Percentiles rank a stretch among this genome's conserved stretches.
Conservation (phyloP, 2,797 vertebrate genomes). For the Danio aesculapii region DNA sequence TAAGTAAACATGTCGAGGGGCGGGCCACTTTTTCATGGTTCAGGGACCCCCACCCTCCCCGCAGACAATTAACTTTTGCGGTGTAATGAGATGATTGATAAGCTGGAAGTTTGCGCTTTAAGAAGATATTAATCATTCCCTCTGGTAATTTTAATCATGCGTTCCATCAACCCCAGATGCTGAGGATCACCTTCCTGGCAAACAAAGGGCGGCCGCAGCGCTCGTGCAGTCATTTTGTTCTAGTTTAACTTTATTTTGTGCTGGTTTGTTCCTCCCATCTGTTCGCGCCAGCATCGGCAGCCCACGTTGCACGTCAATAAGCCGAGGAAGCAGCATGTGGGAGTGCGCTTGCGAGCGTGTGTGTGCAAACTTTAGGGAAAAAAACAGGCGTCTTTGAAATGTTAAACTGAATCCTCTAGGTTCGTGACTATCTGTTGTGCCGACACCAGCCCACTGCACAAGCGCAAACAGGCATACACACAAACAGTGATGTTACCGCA, state of each 20-base stretch:
- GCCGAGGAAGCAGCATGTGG: conserved; percentile 81
- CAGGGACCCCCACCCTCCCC: conserved; percentile 94
- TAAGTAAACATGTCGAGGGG: conserved; percentile 99
- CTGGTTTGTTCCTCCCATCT: conserved; percentile 85
- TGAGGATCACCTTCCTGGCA: conserved; percentile 97
- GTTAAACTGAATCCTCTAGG: conserved; percentile 81
- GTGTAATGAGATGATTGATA: conserved; percentile 99
- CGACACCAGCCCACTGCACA: conserved; percentile 75
- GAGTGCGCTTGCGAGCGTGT: conserved; percentile 72
- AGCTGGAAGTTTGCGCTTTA: conserved; percentile 99
- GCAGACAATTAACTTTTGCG: conserved; percentile 96
- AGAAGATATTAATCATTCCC: conserved; percentile 99
- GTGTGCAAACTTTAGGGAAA: conserved; percentile 78
- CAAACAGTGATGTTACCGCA: conserved; percentile 72
- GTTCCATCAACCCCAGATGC: conserved; percentile 99
- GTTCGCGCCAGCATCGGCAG: conserved; percentile 81
- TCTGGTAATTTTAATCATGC: conserved; percentile 99
- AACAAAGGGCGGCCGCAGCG: conserved; percentile 95
- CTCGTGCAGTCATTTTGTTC: conserved; percentile 92
- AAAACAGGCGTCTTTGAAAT: conserved; percentile 84
- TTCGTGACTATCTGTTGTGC: conserved; percentile 79
- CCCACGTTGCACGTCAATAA: conserved; percentile 83
- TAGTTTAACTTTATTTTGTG: conserved; percentile 89
- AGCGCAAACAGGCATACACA: conserved; percentile 64
- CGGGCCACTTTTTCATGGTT: conserved; percentile 97